A percentile compares a stretch with the other conserved stretches of the same genome.
phyloP scores from a whole-genome alignment of 1,140 invertebrate genomes.

The Tetramorium alpestre region DNA sequence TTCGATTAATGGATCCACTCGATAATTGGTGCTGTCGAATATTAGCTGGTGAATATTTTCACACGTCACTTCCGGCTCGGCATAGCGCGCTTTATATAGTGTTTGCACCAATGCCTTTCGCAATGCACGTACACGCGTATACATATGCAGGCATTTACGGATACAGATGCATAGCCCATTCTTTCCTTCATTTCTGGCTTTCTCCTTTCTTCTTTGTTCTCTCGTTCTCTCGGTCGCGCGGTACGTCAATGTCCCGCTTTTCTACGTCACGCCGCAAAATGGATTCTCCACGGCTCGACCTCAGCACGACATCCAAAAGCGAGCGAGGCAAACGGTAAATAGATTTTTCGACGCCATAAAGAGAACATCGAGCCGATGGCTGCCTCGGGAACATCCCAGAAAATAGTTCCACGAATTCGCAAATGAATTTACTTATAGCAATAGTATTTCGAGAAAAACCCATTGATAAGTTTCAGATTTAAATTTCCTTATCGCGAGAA shows the following conservation, averaged over 20 bases:
- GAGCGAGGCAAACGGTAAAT: slow-evolving; percentile 49
- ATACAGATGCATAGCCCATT: neutral
- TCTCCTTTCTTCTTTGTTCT: slow-evolving; percentile 8
- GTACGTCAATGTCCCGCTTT: slow-evolving; percentile 52
- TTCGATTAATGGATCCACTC: neutral
- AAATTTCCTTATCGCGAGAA: no score
- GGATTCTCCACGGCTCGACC: slow-evolving; percentile 57
- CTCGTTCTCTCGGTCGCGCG: slow-evolving; percentile 29
- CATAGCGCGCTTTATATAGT: slow-evolving; percentile 18
- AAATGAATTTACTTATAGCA: neutral
- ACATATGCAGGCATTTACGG: neutral
- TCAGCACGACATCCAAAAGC: slow-evolving; percentile 46
- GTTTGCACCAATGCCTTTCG: slow-evolving; percentile 27
- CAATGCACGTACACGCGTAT: neutral
- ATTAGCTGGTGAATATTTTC: slow-evolving; percentile 54
- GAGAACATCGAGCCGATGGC: slow-evolving; percentile 21
- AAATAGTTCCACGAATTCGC: slow-evolving; percentile 28
- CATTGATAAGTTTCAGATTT: neutral
- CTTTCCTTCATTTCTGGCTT: neutral
- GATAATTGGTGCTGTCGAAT: slow-evolving; percentile 43
- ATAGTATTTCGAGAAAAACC: neutral
- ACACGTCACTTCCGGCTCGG: slow-evolving; percentile 38
- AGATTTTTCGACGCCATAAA: slow-evolving; percentile 56
- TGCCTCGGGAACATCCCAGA: slow-evolving; percentile 38
- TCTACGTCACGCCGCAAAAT: slow-evolving; percentile 44